Conservation (phyloP, 2,797 vertebrate species). For the Acanthurus leucopareius region DNA sequence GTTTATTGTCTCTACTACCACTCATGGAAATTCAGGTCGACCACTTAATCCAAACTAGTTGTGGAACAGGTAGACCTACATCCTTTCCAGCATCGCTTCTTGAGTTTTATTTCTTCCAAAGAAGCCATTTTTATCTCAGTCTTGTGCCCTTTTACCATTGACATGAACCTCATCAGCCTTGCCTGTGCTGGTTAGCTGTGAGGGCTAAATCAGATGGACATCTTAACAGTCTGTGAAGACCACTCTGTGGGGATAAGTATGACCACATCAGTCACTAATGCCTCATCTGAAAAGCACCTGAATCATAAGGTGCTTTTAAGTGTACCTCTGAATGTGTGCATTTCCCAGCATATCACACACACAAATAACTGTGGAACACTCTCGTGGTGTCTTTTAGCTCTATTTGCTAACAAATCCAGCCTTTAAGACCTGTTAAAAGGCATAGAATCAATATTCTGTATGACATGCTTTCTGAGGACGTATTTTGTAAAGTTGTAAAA, state of each 20-base stretch:
- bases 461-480: slow-evolving; percentile 75
- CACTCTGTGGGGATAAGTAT: slow-evolving; percentile 53
- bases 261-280: slow-evolving; percentile 39
- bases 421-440: slow-evolving; percentile 66
- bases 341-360: slow-evolving; percentile 61
- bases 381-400: slow-evolving; percentile 56
- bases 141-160: slow-evolving; percentile 43
- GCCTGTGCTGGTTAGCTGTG: slow-evolving; percentile 66
- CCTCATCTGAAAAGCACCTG: slow-evolving; percentile 53
- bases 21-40: slow-evolving; percentile 73
- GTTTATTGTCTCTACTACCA: slow-evolving; percentile 15
- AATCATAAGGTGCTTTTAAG: slow-evolving; percentile 53
- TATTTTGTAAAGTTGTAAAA: slow-evolving; percentile 63
- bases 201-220: slow-evolving; percentile 58
- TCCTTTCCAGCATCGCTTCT: slow-evolving; percentile 66
- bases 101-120: slow-evolving; percentile 10
- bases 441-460: slow-evolving; percentile 61
- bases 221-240: slow-evolving; percentile 68
- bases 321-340: slow-evolving; percentile 62
- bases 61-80: slow-evolving; percentile 66
- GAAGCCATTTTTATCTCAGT: slow-evolving; percentile 16
- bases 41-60: slow-evolving; percentile 32
- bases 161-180: slow-evolving; percentile 31
- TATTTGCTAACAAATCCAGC: slow-evolving; percentile 60
- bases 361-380: slow-evolving; percentile 65